Percentiles rank a stretch among this genome's conserved stretches.
Evolutionary conservation across 2,113 vertebrate genomes (phyloP).

Genomic region (Rissa tridactyla): DNA sequence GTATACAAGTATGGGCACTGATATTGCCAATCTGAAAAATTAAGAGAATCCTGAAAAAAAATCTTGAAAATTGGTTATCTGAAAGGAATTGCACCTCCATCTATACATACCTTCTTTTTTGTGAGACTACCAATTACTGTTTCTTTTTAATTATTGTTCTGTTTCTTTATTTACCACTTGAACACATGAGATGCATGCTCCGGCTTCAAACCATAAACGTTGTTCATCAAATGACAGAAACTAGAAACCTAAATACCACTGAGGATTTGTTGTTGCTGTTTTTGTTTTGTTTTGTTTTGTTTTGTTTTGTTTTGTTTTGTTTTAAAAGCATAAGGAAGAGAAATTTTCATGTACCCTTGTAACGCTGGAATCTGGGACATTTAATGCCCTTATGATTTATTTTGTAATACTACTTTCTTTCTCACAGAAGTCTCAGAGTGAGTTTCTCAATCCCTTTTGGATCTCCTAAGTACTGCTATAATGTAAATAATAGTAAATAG

Average conservation of each 20-base stretch:
- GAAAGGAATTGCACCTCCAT: not conserved
- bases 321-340: not conserved
- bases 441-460: not conserved
- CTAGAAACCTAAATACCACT: not conserved
- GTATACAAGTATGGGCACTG: not conserved
- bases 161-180: not conserved
- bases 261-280: not conserved
- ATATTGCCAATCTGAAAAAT: not conserved
- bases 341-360: not conserved
- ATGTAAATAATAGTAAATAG: slow-evolving; percentile 30
- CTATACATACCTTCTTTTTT: not conserved
- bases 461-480: not conserved
- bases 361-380: not conserved
- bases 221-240: not conserved
- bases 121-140: not conserved
- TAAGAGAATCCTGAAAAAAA: not conserved
- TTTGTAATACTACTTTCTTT: not conserved
- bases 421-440: not conserved
- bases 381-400: not conserved
- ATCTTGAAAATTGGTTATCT: not conserved
- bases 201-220: not conserved
- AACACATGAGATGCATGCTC: not conserved
- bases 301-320: too few relatives aligned
- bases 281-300: not conserved
- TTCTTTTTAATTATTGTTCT: not conserved